Evolutionary conservation across 2,888 invertebrate genomes (phyloP).

Genomic region (Chymomyza caudatula): DNA sequence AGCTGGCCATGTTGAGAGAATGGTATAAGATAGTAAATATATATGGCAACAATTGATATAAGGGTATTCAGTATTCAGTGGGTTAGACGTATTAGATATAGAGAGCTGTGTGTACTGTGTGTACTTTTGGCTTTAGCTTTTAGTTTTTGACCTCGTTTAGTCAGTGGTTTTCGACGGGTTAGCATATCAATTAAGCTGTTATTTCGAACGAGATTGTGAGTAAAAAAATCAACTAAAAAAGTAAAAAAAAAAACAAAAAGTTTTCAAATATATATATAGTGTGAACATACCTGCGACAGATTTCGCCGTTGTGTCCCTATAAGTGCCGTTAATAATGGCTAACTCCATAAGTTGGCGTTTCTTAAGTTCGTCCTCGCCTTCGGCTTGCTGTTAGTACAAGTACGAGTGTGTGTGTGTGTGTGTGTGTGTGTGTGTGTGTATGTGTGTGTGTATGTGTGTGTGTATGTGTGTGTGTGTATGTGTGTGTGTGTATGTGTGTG

Average conservation of each 20-base stretch:
- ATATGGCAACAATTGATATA: slow-evolving; percentile 29
- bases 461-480: too few species aligned
- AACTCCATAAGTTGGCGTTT: slow-evolving; percentile 99
- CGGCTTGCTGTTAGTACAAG: slow-evolving; percentile 88
- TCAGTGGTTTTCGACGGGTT: neutral
- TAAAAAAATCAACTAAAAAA: neutral
- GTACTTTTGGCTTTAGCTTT: slow-evolving; percentile 15
- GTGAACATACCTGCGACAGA: slow-evolving; percentile 87
- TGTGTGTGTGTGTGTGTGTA: slow-evolving; percentile 12
- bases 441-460: slow-evolving; percentile 33
- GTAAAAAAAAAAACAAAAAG: neutral
- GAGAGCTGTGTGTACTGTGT: neutral
- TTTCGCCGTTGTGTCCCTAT: slow-evolving; percentile 95
- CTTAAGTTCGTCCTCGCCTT: slow-evolving; percentile 99
- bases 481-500: too few species aligned
- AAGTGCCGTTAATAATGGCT: slow-evolving; percentile 99
- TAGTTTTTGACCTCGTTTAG: slow-evolving; percentile 13
- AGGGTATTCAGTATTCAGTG: slow-evolving; percentile 1
- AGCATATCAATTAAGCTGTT: slow-evolving; percentile 6
- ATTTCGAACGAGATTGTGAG: slow-evolving; percentile 16
- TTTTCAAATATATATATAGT: slow-evolving; percentile 5
- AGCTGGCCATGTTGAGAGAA: slow-evolving; percentile 45
- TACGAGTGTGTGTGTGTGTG: slow-evolving; percentile 37
- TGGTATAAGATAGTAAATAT: neutral
- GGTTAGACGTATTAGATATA: slow-evolving; percentile 39